A percentile compares a stretch with the other conserved stretches of the same genome.
Evolutionary conservation across 2,113 vertebrate species (phyloP).

Genomic region (Anthoscopus minutus): DNA sequence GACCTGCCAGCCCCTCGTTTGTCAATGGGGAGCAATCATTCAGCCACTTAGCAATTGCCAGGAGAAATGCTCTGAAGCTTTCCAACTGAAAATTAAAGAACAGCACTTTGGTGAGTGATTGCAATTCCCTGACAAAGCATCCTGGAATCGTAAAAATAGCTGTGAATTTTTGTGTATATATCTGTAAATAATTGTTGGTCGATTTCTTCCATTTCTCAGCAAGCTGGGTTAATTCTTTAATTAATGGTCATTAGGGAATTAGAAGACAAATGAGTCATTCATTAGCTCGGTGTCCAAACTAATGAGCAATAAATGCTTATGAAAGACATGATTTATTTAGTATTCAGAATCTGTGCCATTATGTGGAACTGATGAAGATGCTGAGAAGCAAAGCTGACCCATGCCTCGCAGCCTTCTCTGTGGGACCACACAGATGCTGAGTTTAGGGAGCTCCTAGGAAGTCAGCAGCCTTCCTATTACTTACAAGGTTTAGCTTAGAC

Average conservation of each 20-base stretch:
- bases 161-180: background rate
- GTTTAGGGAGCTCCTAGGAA: background rate
- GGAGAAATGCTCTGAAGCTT: background rate
- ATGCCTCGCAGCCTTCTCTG: background rate
- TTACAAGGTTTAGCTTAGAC: background rate
- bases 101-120: constrained; percentile 17
- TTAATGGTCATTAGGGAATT: constrained; percentile 58
- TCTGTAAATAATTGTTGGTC: constrained; percentile 10
- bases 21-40: constrained; percentile 58
- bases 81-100: constrained; percentile 18
- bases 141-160: background rate
- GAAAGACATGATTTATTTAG: constrained; percentile 62
- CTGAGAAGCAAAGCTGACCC: constrained; percentile 3
- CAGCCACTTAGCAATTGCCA: constrained; percentile 35
- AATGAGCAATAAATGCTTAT: constrained; percentile 61
- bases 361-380: background rate
- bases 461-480: background rate
- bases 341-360: constrained; percentile 12
- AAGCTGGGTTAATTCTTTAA: constrained; percentile 24
- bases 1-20: constrained; percentile 43
- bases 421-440: background rate
- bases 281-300: constrained; percentile 44
- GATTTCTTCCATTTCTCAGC: constrained; percentile 27
- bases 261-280: constrained; percentile 58
- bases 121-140: constrained; percentile 17